These are phyloP conservation scores for Macropodus opercularis DNA, from an alignment of 2,797 vertebrate genomes.

Conservation along the genomic window DNA sequence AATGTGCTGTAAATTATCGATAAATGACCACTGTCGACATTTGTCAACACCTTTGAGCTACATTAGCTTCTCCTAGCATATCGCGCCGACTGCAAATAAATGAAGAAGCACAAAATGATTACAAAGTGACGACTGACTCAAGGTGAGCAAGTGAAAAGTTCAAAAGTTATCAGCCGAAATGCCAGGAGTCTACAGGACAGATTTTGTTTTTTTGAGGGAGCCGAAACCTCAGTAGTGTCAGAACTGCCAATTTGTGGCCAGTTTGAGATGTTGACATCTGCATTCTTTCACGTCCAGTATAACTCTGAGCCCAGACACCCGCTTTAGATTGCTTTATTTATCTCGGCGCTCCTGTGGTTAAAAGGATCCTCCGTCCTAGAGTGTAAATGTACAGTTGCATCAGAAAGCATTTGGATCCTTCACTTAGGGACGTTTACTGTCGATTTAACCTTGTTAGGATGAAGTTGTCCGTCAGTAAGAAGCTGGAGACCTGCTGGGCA, in stretches of 20 bases:
- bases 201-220: constrained; percentile 5
- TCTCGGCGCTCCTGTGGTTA: constrained; percentile 64
- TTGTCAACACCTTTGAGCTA: no score
- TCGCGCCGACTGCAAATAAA: background rate
- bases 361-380: constrained; percentile 39
- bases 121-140: background rate
- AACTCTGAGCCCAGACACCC: constrained; percentile 46
- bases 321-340: constrained; percentile 76
- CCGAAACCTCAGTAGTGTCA: constrained; percentile 75
- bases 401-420: background rate
- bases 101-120: background rate
- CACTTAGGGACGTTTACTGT: background rate
- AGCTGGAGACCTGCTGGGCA: no score
- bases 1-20: background rate
- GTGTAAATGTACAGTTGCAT: background rate
- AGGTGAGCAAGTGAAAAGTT: background rate
- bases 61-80: background rate
- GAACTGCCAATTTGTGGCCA: constrained; percentile 76
- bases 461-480: background rate
- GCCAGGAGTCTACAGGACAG: background rate
- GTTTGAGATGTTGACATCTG: constrained; percentile 76
- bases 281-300: constrained; percentile 76
- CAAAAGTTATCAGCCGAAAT: background rate
- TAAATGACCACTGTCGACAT: no score
- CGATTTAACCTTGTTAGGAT: background rate